These are phyloP conservation scores for Nephila pilipes DNA, from an alignment of 1,140 invertebrate species.

Conservation along the genomic window DNA sequence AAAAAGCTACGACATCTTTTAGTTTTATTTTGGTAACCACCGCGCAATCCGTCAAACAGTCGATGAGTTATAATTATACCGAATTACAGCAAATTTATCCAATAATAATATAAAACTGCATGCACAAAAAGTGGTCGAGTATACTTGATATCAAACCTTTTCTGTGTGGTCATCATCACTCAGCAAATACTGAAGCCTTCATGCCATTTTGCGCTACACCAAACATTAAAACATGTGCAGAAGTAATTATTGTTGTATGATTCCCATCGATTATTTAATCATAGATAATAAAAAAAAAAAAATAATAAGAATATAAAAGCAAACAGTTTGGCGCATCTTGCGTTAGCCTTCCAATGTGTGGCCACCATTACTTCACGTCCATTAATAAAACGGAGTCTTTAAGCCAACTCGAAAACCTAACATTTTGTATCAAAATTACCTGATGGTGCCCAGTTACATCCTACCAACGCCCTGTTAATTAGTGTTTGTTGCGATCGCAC, in stretches of 20 bases:
- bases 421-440: background rate
- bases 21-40: too few relatives aligned
- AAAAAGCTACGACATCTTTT: too few relatives aligned
- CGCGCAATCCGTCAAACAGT: too few relatives aligned
- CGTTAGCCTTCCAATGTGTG: background rate
- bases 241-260: background rate
- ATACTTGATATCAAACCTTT: background rate
- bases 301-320: background rate
- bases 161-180: background rate
- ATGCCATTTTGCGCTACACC: background rate
- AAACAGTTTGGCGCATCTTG: background rate
- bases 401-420: background rate
- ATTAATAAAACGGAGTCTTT: constrained; percentile 7
- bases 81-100: too few relatives aligned
- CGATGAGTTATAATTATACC: too few relatives aligned
- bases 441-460: background rate
- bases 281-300: background rate
- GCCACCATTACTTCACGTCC: background rate
- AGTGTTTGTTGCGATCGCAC: background rate
- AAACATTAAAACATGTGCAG: background rate
- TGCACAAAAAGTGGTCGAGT: too few relatives aligned
- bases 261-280: background rate
- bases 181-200: background rate
- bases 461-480: constrained; percentile 1
- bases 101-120: too few relatives aligned